These are phyloP conservation scores for Miniopterus natalensis DNA, from an alignment of 2,113 vertebrate species.

Conservation along the genomic window DNA sequence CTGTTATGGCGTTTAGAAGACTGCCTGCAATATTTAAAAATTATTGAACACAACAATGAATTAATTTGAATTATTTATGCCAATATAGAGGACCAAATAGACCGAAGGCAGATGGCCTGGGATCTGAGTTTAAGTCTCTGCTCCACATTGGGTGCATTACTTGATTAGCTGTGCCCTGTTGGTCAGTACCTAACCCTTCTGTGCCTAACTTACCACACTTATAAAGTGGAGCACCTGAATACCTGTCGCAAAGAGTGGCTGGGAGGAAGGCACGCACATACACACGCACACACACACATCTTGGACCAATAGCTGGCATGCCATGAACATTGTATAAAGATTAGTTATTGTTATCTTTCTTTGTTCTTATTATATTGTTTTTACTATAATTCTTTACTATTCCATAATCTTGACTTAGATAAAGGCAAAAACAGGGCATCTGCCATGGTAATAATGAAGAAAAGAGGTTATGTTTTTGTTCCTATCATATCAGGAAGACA, in stretches of 20 bases:
- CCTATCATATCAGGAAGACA: neutral
- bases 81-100: neutral
- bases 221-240: neutral
- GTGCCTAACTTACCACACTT: neutral
- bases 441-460: neutral
- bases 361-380: neutral
- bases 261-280: neutral
- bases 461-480: neutral
- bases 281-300: neutral
- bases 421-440: neutral
- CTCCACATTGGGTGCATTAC: neutral
- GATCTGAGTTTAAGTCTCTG: conserved; percentile 9
- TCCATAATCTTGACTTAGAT: neutral
- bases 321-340: neutral
- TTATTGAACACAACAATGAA: neutral
- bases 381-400: neutral
- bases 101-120: neutral
- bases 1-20: neutral
- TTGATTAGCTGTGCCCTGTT: neutral
- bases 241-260: neutral
- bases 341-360: neutral
- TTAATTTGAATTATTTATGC: neutral
- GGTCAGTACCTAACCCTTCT: neutral
- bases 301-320: neutral
- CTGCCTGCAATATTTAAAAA: neutral